Base-by-base conservation (phyloP, 2,888 invertebrate species). In the Fragum whitleyi region DNA sequence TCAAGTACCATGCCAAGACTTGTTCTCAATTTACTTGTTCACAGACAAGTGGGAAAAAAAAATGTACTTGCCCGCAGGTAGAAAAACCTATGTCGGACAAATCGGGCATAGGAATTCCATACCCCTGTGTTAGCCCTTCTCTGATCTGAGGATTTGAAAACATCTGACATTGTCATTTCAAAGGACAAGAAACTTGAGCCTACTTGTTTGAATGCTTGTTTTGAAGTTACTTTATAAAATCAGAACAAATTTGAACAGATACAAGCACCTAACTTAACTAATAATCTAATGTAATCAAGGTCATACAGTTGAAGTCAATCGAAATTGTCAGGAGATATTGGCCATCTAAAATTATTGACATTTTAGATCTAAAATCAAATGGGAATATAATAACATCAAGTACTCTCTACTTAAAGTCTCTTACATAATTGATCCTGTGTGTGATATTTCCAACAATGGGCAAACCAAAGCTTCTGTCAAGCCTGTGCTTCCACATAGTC, bases 231-330 rank as follows among this genome's bases (percentile, higher is more conserved):
- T 42, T 65, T 65, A 21, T 21, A 42, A 65, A 29, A 36, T 32
- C n/a, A n/a, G 29, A 72, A 61, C 61, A 59, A 74, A 74, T n/a
- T n/a, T n/a, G n/a, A n/a, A n/a, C n/a, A n/a, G n/a, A 61, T 57
- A n/a, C 47, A 68, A 69, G 61, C 59, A 42, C 47, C 69, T 75
- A 69, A 61, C 69, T 69, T 57, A 69, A 59, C 68, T n/a, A n/a
- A 51, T 55, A 69, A 75, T 69, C 57, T 61, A 59, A 69, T 28
- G 47, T 55, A 26, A 51, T 67, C 57, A 65, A 57, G 68, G 74
- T 68, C 57, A 16, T 32, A 47, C 19, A n/a, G 47, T 47, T n/a
- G 14, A 47, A n/a, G 14, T 16, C 47, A 19, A 47, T 47, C 47
- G n/a, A 14, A 19, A 47, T 9, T 5, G 47, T 19, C 14, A 47